Base-by-base conservation (phyloP, 2,797 vertebrate genomes). In the Clarias laeviceps region DNA sequence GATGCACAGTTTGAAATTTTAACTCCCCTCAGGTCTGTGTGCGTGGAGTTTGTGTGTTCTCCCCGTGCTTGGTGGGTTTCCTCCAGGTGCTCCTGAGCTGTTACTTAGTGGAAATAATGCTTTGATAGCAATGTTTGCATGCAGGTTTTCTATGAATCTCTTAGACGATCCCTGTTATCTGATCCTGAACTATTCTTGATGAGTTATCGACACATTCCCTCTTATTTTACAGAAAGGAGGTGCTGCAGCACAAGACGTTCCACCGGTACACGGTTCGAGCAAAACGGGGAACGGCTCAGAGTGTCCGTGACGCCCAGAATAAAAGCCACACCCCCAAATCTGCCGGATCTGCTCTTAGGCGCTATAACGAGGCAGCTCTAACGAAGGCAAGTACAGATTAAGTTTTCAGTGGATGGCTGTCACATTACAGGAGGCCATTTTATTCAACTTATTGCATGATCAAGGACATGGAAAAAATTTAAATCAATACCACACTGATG, bases 221-320 rank as follows among this genome's bases (percentile, higher is more conserved):
- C 3, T 29, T 54, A n/a, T 57, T 45, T 57, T 80, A 40, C 91
- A 99, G 98, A 85, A 94, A 94, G 88, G 94, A 98, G 84, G 89
- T 97, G 57, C 87, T 97, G 79, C 94, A 95, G 83, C 98, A 99
- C 91, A 99, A 99, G 93, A 99, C 98, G 2, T 98, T 99, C 90
- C 98, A 99, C 88, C 96, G 97, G 2, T 99, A 99, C 90, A 99
- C 97, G 0, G 98, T 99, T 69, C 92, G 98, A 89, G 98, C 98
- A 0, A 97, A 97, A 85, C 93, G 96, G 34, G 98, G 98, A 86
- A 97, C 95, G 0, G 94, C 96, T 32, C 98, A 99, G 93, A 94
- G 96, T 12, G 90, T 97, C 20, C 90, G 92, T 29, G 98, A 99
- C 24, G 94, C 96, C 80, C 96, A 96, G 91, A 97, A 95, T 86